Conservation (phyloP, 2,113 vertebrate genomes). For the Gasterosteus nipponicus region DNA sequence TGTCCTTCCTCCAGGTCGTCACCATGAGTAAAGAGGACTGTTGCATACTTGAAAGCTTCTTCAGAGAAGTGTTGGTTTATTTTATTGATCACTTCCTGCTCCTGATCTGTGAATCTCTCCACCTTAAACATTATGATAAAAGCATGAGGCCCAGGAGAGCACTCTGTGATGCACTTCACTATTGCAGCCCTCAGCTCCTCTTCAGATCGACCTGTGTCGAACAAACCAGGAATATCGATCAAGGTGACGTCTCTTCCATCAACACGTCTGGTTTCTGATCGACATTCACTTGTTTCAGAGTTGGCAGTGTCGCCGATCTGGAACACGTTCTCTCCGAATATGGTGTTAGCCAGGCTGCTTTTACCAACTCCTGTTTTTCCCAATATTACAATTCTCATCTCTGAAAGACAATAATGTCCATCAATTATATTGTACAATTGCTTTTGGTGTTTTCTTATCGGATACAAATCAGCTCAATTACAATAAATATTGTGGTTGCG, state of each 20-base stretch:
- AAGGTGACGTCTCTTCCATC: constrained; percentile 24
- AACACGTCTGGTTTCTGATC: neutral
- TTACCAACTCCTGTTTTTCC: constrained; percentile 56
- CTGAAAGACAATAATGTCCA: no score
- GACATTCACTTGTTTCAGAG: neutral
- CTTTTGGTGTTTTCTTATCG: no score
- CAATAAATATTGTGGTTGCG: no score
- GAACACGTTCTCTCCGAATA: constrained; percentile 29
- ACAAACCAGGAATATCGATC: constrained; percentile 53
- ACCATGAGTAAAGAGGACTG: constrained; percentile 55
- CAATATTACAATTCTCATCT: neutral
- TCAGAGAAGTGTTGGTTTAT: constrained; percentile 39
- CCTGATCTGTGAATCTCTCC: constrained; percentile 27
- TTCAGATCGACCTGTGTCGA: constrained; percentile 13
- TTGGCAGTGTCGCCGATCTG: neutral
- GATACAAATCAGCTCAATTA: no score
- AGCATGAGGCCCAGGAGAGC: constrained; percentile 46
- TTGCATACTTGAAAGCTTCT: neutral
- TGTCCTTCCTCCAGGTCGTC: neutral
- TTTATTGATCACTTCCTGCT: constrained; percentile 1
- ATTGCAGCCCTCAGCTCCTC: constrained; percentile 16
- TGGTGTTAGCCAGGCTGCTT: constrained; percentile 52
- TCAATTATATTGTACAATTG: no score
- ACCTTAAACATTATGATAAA: constrained; percentile 55
- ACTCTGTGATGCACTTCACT: constrained; percentile 21